These are phyloP conservation scores for Stenolophus ochropezus DNA, from an alignment of 2,888 invertebrate species.

Conservation along the genomic window DNA sequence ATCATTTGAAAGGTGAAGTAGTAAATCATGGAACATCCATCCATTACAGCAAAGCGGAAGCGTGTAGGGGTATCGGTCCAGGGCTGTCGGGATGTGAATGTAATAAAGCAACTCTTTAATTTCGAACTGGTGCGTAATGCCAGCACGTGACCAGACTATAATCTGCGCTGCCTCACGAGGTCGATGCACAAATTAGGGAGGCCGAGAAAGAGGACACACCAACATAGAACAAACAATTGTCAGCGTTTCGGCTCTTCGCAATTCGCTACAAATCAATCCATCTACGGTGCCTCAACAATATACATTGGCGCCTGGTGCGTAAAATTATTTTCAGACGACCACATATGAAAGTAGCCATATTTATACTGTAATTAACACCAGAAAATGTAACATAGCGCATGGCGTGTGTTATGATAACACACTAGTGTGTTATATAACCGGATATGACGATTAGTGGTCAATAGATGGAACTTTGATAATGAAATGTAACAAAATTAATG, in stretches of 20 bases:
- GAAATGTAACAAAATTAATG: too few species aligned
- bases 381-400: too few species aligned
- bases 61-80: background rate
- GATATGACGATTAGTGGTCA: too few species aligned
- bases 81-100: background rate
- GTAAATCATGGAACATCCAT: background rate
- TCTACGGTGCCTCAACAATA: too few species aligned
- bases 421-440: too few species aligned
- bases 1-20: background rate
- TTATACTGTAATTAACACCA: too few species aligned
- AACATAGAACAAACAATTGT: background rate
- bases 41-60: background rate
- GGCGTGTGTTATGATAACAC: too few species aligned
- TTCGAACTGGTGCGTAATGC: slow-evolving; percentile 53
- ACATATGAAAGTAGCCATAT: too few species aligned
- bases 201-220: slow-evolving; percentile 8
- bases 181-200: slow-evolving; percentile 41
- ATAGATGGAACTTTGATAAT: too few species aligned
- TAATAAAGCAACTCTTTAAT: slow-evolving; percentile 57
- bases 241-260: background rate
- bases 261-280: too few species aligned
- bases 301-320: too few species aligned
- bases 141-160: slow-evolving; percentile 46
- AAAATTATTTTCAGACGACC: too few species aligned
- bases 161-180: background rate